Conservation (phyloP, 2,113 vertebrate genomes). For the Rhea americana region DNA sequence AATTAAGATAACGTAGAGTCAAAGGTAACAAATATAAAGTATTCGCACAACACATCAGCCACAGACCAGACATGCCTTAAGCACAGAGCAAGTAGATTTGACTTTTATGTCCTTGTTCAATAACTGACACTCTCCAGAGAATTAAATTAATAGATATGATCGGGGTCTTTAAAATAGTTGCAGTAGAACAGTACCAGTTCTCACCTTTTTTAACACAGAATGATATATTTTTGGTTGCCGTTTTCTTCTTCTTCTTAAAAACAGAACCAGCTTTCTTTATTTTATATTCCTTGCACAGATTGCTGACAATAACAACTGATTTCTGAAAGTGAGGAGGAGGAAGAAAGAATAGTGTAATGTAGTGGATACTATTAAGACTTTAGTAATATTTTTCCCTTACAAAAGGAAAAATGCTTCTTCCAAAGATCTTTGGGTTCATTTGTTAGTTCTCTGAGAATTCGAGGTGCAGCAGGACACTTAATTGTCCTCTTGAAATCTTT, state of each 20-base stretch:
- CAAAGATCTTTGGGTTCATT: background rate
- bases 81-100: background rate
- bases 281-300: slow-evolving; percentile 85
- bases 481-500: background rate
- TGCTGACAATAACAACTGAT: slow-evolving; percentile 83
- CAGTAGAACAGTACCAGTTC: background rate
- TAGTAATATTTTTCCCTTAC: background rate
- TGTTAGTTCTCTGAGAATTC: background rate
- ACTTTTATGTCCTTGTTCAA: background rate
- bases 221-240: slow-evolving; percentile 85
- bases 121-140: background rate
- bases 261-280: slow-evolving; percentile 71
- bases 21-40: background rate
- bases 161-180: too few species aligned
- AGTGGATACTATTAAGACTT: background rate
- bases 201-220: slow-evolving; percentile 92
- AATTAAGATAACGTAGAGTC: background rate
- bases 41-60: background rate
- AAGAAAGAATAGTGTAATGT: background rate
- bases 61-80: rapidly evolving
- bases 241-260: slow-evolving; percentile 78
- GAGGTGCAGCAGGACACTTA: background rate
- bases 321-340: slow-evolving; percentile 68
- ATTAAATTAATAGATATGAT: background rate
- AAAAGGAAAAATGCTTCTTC: background rate